Percentiles rank a stretch among this genome's conserved stretches.
phyloP scores from a whole-genome alignment of 2,113 vertebrate species.

The Dromiciops gliroides region DNA sequence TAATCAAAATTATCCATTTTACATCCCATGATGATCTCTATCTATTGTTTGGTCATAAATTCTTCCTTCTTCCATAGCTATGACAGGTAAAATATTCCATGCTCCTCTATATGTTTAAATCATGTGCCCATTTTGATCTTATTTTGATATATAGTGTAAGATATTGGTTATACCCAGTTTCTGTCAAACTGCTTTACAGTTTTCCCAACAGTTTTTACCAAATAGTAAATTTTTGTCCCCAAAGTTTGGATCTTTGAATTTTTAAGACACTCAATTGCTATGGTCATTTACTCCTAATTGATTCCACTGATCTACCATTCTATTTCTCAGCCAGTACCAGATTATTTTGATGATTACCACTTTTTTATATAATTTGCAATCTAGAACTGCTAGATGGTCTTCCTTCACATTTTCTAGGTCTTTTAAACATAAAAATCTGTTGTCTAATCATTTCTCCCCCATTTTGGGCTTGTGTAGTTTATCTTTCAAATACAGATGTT shows the following conservation, averaged over 20 bases:
- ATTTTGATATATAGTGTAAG: no score
- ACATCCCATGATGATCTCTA: no score
- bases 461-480: background rate
- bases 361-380: background rate
- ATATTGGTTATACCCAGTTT: background rate
- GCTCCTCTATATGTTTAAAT: no score
- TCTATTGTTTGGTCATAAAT: no score
- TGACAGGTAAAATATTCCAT: no score
- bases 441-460: background rate
- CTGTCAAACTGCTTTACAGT: background rate
- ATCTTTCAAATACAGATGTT: background rate
- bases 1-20: no score
- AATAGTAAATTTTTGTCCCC: background rate
- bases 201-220: background rate
- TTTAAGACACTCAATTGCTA: background rate
- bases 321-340: background rate
- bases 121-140: no score
- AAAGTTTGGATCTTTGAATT: no score
- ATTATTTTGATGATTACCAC: background rate
- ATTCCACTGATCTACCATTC: no score
- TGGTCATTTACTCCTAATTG: background rate
- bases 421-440: background rate
- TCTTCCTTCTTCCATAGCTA: no score
- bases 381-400: background rate
- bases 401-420: background rate